phyloP scores from a whole-genome alignment of 2,797 vertebrate genomes.

The Distichodus sexfasciatus region DNA sequence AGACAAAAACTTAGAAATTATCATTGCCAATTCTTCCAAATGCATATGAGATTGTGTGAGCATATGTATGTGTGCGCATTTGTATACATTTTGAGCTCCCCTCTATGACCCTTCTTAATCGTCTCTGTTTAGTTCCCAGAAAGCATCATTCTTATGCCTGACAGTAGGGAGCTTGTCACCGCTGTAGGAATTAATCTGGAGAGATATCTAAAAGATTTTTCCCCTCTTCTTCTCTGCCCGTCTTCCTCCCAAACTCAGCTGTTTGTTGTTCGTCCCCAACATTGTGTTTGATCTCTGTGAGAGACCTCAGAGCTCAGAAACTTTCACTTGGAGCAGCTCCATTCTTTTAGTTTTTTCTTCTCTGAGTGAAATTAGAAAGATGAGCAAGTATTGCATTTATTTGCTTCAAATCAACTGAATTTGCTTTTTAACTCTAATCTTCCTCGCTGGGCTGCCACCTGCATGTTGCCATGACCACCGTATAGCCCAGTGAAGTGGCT shows the following conservation, averaged over 20 bases:
- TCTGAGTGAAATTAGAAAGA: neutral
- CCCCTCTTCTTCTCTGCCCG: neutral
- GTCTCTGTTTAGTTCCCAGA: slow-evolving; percentile 18
- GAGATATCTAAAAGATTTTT: slow-evolving; percentile 44
- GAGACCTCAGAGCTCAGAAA: slow-evolving; percentile 32
- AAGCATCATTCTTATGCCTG: slow-evolving; percentile 19
- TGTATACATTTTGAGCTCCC: neutral
- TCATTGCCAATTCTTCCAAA: no score
- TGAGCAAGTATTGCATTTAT: neutral
- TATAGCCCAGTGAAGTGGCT: no score
- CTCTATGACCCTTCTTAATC: neutral
- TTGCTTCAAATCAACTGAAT: neutral
- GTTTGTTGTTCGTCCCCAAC: slow-evolving; percentile 40
- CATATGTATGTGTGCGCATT: neutral
- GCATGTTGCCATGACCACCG: neutral
- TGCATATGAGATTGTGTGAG: no score
- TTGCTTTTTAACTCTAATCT: neutral
- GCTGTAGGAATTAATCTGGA: slow-evolving; percentile 46
- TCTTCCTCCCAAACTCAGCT: slow-evolving; percentile 31
- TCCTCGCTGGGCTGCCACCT: neutral
- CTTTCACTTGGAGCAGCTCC: slow-evolving; percentile 19
- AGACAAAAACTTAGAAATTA: no score
- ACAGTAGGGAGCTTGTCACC: slow-evolving; percentile 31
- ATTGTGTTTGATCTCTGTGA: slow-evolving; percentile 43
- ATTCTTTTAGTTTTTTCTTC: neutral